Conservation (phyloP, 2,888 invertebrate genomes). For the Lymantria dispar region DNA sequence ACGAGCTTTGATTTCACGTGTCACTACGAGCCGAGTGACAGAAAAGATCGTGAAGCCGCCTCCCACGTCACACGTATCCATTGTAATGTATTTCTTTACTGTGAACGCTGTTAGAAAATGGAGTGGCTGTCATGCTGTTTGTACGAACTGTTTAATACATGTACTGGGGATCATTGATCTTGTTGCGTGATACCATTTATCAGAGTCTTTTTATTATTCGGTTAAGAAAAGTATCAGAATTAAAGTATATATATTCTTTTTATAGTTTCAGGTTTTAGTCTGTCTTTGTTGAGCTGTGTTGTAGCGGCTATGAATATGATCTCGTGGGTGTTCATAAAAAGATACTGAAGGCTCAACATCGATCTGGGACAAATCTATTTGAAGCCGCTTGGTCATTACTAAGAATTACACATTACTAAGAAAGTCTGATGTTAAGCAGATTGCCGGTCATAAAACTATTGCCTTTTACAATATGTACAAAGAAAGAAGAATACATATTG, state of each 20-base stretch:
- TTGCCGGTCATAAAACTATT: too few species aligned
- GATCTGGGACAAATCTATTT: too few species aligned
- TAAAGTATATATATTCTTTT: not conserved
- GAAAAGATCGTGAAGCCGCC: constrained; percentile 23
- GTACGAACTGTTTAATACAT: constrained; percentile 1
- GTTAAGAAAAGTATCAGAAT: not conserved
- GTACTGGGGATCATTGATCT: constrained; percentile 1
- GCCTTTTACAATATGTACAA: too few species aligned
- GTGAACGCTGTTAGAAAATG: constrained; percentile 3
- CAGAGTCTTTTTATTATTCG: not conserved
- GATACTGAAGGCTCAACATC: too few species aligned
- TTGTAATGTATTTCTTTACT: constrained; percentile 5
- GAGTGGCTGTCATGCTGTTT: constrained; percentile 5
- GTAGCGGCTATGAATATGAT: too few species aligned
- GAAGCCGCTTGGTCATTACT: too few species aligned
- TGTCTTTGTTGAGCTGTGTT: too few species aligned
- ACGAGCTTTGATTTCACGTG: constrained; percentile 38
- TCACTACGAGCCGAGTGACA: constrained; percentile 29
- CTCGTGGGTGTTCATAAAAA: too few species aligned
- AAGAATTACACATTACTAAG: too few species aligned
- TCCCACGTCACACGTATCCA: constrained; percentile 6
- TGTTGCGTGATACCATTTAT: not conserved
- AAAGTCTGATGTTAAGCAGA: too few species aligned
- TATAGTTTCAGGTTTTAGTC: not conserved
- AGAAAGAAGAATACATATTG: too few species aligned